phyloP scores from a whole-genome alignment of 2,888 invertebrate genomes.

The Diaprepes abbreviatus region DNA sequence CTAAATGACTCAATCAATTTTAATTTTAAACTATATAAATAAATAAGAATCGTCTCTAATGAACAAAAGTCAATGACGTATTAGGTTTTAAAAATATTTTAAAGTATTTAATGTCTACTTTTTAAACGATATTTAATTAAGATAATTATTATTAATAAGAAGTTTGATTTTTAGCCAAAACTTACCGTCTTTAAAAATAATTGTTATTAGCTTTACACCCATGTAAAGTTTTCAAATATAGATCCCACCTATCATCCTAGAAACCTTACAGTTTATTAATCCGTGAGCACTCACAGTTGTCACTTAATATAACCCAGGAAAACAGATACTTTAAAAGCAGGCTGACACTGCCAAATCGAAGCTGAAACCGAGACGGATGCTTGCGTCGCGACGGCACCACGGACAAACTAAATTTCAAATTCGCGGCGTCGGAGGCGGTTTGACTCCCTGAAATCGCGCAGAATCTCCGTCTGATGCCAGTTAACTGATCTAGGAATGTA shows the following conservation, averaged over 20 bases:
- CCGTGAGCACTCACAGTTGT: neutral
- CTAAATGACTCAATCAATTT: no score
- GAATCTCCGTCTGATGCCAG: constrained; percentile 28
- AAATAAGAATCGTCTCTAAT: no score
- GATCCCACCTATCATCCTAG: neutral
- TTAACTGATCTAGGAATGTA: constrained; percentile 19
- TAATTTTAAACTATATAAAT: no score
- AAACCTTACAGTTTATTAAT: neutral
- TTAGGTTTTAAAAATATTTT: neutral
- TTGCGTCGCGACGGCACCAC: constrained; percentile 30
- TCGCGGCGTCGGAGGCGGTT: constrained; percentile 45
- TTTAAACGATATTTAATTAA: no score
- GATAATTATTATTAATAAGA: no score
- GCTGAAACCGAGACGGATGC: constrained; percentile 14
- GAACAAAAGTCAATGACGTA: no score
- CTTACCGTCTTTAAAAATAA: neutral
- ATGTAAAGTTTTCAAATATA: neutral
- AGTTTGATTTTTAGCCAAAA: neutral
- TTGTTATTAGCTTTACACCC: neutral
- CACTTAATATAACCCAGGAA: constrained; percentile 6
- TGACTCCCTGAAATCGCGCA: constrained; percentile 42
- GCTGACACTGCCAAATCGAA: constrained; percentile 21
- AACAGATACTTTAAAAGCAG: constrained; percentile 17
- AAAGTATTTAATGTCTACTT: no score
- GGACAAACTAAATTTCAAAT: constrained; percentile 43